Evolutionary conservation across 2,797 vertebrate genomes (phyloP).

Genomic region (Onychomys leucogaster): DNA sequence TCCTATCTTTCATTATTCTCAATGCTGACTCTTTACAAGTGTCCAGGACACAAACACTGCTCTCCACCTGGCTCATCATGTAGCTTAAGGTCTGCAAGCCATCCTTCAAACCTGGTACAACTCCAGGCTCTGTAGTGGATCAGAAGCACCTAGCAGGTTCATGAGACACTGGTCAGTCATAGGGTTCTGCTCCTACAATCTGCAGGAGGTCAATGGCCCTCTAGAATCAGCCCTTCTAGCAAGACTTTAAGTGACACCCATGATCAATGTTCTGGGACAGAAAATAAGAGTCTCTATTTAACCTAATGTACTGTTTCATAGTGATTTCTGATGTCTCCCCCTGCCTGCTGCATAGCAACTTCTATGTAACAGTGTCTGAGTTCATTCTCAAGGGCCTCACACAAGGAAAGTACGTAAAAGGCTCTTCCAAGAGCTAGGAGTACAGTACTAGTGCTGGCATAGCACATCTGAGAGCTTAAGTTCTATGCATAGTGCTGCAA

Average conservation of each 20-base stretch:
- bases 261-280: not conserved
- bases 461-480: not conserved
- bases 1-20: not conserved
- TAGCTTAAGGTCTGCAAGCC: not conserved
- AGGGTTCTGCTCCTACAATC: not conserved
- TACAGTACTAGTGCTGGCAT: not conserved
- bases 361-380: not conserved
- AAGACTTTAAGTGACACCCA: not conserved
- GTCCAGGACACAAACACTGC: not conserved
- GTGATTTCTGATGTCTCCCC: not conserved
- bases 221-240: not conserved
- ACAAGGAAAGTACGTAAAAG: not conserved
- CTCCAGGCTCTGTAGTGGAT: not conserved
- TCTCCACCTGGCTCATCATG: accelerated
- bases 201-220: not conserved
- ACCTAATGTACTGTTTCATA: not conserved
- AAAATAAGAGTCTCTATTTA: not conserved
- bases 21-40: not conserved
- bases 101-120: not conserved
- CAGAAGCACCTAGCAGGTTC: not conserved
- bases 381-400: not conserved
- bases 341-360: not conserved
- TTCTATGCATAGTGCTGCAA: not conserved
- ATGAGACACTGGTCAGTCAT: not conserved
- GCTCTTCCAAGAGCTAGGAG: not conserved